Evolutionary conservation across 2,888 invertebrate genomes (phyloP).

Genomic region (Agrochola circellaris): DNA sequence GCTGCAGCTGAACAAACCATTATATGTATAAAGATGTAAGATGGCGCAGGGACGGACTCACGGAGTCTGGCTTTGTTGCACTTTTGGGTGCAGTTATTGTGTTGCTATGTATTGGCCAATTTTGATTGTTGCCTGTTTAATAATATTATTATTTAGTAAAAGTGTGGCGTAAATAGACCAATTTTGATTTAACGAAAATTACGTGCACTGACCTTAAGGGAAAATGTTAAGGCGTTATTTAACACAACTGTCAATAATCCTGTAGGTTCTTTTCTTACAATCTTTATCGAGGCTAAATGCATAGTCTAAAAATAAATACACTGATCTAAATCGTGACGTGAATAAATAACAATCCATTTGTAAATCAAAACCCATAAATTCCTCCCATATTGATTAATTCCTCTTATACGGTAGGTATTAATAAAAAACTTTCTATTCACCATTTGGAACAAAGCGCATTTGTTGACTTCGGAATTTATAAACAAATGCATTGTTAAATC

Average conservation of each 20-base stretch:
- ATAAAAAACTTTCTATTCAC: constrained; percentile 12
- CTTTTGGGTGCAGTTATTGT: neutral
- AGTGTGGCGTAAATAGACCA: no score
- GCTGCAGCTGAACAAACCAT: constrained; percentile 64
- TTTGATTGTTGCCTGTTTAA: no score
- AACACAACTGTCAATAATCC: neutral
- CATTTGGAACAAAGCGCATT: constrained; percentile 19
- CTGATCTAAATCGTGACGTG: neutral
- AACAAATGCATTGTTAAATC: constrained; percentile 31
- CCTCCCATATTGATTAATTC: neutral
- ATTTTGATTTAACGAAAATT: no score
- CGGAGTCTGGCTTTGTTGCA: neutral
- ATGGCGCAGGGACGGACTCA: constrained; percentile 52
- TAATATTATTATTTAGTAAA: no score
- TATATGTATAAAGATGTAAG: constrained; percentile 60
- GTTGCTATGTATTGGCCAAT: neutral
- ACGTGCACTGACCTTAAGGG: no score
- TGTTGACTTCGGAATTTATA: constrained; percentile 26
- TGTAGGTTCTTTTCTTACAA: neutral
- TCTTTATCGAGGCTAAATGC: no score
- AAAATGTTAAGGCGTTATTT: no score
- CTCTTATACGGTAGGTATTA: neutral
- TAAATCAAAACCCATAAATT: neutral
- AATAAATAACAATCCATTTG: neutral
- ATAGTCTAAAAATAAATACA: neutral